A percentile compares a stretch with the other conserved stretches of the same genome.
These are phyloP conservation scores for Nesidiocoris tenuis DNA, from an alignment of 2,888 invertebrate species.

Conservation along the genomic window DNA sequence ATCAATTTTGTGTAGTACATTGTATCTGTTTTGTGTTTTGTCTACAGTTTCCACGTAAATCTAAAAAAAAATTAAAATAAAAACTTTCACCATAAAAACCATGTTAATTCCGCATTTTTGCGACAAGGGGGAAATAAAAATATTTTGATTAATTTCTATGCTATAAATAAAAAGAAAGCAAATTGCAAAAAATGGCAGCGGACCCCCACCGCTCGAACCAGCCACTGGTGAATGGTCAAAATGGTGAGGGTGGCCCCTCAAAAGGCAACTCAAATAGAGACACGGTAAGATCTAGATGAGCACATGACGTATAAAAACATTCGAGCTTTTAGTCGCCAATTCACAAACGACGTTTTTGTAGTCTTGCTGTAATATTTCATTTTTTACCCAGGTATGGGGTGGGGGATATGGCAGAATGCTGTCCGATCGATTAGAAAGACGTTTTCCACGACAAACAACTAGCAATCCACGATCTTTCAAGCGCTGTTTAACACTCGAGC, in stretches of 20 bases:
- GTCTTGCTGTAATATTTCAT: too few relatives aligned
- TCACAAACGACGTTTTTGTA: conserved; percentile 14
- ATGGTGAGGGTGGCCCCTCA: conserved; percentile 36
- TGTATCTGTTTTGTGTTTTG: conserved; percentile 46
- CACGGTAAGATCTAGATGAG: conserved; percentile 44
- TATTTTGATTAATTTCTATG: conserved; percentile 27
- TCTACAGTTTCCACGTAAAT: conserved; percentile 44
- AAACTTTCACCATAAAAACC: neutral
- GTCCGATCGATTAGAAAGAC: too few relatives aligned
- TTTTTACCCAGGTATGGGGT: too few relatives aligned
- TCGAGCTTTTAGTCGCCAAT: neutral
- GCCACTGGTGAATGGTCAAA: conserved; percentile 45
- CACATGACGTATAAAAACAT: conserved; percentile 3
- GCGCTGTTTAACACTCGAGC: too few relatives aligned
- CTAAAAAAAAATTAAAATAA: conserved; percentile 32
- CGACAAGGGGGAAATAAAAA: conserved; percentile 12
- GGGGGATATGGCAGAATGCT: too few relatives aligned
- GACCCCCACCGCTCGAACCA: conserved; percentile 41
- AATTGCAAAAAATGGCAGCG: conserved; percentile 43
- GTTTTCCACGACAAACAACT: too few relatives aligned
- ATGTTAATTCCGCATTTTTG: conserved; percentile 23
- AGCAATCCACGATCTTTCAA: too few relatives aligned
- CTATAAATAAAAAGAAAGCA: conserved; percentile 30
- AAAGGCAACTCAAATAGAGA: conserved; percentile 39
- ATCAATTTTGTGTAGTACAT: conserved; percentile 42